phyloP scores from a whole-genome alignment of 2,797 vertebrate species.

The Sciurus vulgaris region DNA sequence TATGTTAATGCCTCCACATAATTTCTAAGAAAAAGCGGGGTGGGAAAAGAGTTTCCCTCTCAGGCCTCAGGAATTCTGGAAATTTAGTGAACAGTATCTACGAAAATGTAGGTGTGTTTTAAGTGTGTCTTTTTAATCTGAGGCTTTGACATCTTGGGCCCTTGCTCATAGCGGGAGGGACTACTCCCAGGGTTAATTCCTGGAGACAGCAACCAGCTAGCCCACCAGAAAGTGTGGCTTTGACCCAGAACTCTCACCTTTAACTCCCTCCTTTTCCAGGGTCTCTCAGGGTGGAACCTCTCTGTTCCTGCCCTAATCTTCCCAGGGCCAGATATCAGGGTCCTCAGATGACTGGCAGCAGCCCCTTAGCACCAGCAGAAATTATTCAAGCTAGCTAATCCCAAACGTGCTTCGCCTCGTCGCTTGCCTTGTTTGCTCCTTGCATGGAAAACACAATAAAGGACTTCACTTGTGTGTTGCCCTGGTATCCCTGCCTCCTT shows the following conservation, averaged over 20 bases:
- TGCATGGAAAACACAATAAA: not conserved
- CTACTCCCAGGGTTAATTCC: not conserved
- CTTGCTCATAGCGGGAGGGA: not conserved
- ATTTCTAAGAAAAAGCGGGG: slow-evolving; percentile 14
- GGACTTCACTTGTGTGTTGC: rapidly evolving
- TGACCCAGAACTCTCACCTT: not conserved
- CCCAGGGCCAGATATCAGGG: not conserved
- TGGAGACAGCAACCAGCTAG: not conserved
- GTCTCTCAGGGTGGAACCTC: not conserved
- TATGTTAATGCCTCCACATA: not conserved
- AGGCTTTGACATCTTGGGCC: not conserved
- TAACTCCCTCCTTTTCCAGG: not conserved
- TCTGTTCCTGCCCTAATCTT: not conserved
- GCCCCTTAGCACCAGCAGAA: not conserved
- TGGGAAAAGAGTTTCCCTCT: not conserved
- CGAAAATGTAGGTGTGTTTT: not conserved
- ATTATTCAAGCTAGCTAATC: not conserved
- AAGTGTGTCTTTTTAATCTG: not conserved
- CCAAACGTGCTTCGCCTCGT: not conserved
- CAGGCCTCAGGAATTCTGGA: not conserved
- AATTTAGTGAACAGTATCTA: not conserved
- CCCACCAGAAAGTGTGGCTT: not conserved
- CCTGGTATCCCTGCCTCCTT: not conserved
- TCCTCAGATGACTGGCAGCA: not conserved
- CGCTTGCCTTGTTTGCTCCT: not conserved